Conservation (phyloP, 2,888 invertebrate genomes). For the Cacoxenus indagator region DNA sequence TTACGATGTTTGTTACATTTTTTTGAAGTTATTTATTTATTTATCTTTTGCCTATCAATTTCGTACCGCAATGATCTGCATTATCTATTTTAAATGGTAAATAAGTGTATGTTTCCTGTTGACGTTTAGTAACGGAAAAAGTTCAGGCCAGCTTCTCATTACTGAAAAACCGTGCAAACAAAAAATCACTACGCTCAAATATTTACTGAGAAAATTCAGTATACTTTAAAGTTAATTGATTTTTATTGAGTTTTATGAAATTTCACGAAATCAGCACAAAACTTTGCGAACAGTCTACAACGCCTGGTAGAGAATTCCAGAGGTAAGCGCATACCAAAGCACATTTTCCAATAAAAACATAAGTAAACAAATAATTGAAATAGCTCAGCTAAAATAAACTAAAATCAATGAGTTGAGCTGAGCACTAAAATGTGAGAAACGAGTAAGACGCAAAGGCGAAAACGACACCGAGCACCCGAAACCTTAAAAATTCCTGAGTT, state of each 20-base stretch:
- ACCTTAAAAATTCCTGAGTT: neutral
- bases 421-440: slow-evolving; percentile 15
- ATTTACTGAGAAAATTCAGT: neutral
- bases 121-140: too few relatives aligned
- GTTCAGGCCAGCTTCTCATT: too few relatives aligned
- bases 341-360: neutral
- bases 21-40: too few relatives aligned
- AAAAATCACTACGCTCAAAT: too few relatives aligned
- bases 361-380: slow-evolving; percentile 20
- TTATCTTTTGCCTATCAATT: too few relatives aligned
- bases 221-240: neutral
- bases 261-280: neutral
- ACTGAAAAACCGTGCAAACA: too few relatives aligned
- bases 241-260: neutral
- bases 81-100: too few relatives aligned
- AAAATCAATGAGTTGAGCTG: slow-evolving; percentile 57
- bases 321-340: neutral
- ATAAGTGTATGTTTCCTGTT: too few relatives aligned
- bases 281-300: neutral
- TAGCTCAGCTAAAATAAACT: slow-evolving; percentile 55
- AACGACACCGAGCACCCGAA: neutral
- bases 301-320: too few relatives aligned
- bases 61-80: too few relatives aligned
- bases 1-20: too few relatives aligned
- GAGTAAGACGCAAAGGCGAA: neutral